Evolutionary conservation across 2,888 invertebrate genomes (phyloP), one percentile per base, ranked within the genome.

Genomic region (Lottia gigantea): DNA sequence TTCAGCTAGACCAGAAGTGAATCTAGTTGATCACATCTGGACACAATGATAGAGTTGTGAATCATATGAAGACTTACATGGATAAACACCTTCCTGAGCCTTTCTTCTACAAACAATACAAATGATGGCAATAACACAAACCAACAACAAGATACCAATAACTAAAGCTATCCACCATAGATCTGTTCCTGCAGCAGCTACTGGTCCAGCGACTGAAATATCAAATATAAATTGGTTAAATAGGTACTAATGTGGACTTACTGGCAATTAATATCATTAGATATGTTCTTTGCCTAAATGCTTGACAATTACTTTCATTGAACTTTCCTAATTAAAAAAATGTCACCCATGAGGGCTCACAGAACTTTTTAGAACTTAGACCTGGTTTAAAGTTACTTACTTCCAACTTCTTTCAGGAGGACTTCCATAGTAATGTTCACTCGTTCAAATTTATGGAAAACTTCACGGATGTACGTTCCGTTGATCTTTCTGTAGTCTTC

Each of bases 161-260:
- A 82, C 80, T 12, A 82, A 76, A 0, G 81, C 82, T 16, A 84
- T 81, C 72, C 80, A 81, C 81, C 82, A 81, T 62, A 78, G 70
- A 16, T 78, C 78, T 49, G 75, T 66, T 11, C 64, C 72, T 23
- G 76, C 73, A 11, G 47, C 67, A 0, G 73, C 71, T 16, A 71
- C 70, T 2, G 72, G 66, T 11, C 66, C 68, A 25, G 46, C 62
- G 2, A 65, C 74, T 74, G 67, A 55, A 55, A 55, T 55, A 55
- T 8, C 15, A 55, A n/a, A 19, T 55, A 16, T 31, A 31, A 31
- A 31, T 31, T 31, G 3, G 31, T 31, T 31, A 31, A 31, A 2
- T 31, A 31, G n/a, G n/a, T n/a, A n/a, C n/a, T n/a, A n/a, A n/a
- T n/a, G n/a, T n/a, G n/a, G n/a, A n/a, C n/a, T n/a, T n/a, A n/a